Base-by-base conservation (phyloP, 2,113 vertebrate genomes). In the Archilochus colubris region DNA sequence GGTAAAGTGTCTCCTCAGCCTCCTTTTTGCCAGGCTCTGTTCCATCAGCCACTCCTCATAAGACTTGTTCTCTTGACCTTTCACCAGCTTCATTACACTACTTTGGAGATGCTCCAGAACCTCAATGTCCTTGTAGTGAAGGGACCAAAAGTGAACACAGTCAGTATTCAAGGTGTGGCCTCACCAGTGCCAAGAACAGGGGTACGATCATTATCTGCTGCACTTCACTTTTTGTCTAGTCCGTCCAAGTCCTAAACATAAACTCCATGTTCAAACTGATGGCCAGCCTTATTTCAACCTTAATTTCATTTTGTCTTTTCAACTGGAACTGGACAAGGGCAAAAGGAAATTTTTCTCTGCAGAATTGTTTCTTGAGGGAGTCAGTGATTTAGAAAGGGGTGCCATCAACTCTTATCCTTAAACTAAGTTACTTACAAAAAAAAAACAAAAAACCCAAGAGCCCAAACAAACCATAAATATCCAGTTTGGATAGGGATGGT, bases 381-480 rank as follows among this genome's bases (percentile, higher is more conserved):
- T 33, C 25, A 78, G 63, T 10, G n/a, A 67, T 7, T 68, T 70
- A 44, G 27, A 94, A 89, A 77, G 19, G 13, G 14, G 9, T 58
- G 46, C 23, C 46, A 77, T 30, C 22, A 74, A 33, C 38, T 48
- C 38, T 40, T 57, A 19, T 38, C 44, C 16, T 83, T 59, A 90
- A 81, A 33, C 6, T 58, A 18, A 73, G 21, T 38, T 64, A 46
- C 4, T 58, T 24, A 8, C 30, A n/a, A 82, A 46, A 38, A 40
- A 40, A 40, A 40, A 40, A 40, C 38, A 40, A 40, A 40, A 9
- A 40, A 40, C 36, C 36, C 36, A 40, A 12, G 11, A 40, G 36
- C 36, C 36, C 40, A 40, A 40, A 21, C 1, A 0, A 1, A 5
- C 3, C 10, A 23, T 5, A 66, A 1, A 69, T 63, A 9, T 57